Evolutionary conservation across 2,888 invertebrate species (phyloP).

Genomic region (Ellobium chinense): DNA sequence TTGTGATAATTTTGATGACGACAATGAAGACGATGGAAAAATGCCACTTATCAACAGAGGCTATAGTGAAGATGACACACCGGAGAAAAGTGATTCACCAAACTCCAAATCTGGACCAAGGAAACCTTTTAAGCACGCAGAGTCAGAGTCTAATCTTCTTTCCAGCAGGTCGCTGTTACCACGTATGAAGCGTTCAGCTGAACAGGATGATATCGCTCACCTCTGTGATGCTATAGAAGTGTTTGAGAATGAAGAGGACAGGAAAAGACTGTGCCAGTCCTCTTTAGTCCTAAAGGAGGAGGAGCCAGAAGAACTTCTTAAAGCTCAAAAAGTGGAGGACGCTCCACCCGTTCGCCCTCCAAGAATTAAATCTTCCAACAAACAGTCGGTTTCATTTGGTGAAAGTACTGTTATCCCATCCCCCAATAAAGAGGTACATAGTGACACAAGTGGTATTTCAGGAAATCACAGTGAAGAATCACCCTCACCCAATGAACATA

Average conservation of each 20-base stretch:
- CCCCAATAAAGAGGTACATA: background rate
- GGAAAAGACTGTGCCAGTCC: conserved; percentile 28
- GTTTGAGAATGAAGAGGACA: conserved; percentile 56
- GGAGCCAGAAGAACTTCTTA: background rate
- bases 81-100: background rate
- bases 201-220: conserved; percentile 67
- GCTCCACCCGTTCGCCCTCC: background rate
- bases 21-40: background rate
- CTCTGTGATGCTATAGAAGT: conserved; percentile 61
- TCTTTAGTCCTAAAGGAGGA: conserved; percentile 1
- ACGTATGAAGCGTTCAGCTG: conserved; percentile 65
- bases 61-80: background rate
- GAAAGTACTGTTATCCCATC: conserved; percentile 21
- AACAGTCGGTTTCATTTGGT: conserved; percentile 21
- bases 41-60: conserved; percentile 3
- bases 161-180: conserved; percentile 50
- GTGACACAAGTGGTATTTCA: background rate
- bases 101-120: conserved; percentile 20
- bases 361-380: conserved; percentile 20
- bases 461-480: background rate
- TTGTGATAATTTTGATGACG: background rate
- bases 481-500: background rate
- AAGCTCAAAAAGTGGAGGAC: background rate
- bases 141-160: conserved; percentile 60
- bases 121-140: conserved; percentile 58